Evolutionary conservation across 1,140 invertebrate species (phyloP).

Genomic region (Aphis gossypii): DNA sequence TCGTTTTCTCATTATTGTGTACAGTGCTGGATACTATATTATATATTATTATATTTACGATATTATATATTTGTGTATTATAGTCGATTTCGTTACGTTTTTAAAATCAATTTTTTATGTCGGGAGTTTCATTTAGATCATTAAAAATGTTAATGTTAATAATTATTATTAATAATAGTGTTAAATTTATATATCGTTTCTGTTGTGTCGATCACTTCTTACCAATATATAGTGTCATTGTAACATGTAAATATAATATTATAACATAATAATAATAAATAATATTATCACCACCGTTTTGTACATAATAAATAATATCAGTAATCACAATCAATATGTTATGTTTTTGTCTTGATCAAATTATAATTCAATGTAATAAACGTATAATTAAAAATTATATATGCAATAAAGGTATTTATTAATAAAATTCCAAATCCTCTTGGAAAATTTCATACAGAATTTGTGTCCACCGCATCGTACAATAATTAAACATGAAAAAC

Average conservation of each 20-base stretch:
- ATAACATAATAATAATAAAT: constrained; percentile 13
- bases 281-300: background rate
- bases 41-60: background rate
- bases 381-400: background rate
- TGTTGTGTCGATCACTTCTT: background rate
- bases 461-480: background rate
- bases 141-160: background rate
- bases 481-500: background rate
- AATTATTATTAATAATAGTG: background rate
- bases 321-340: background rate
- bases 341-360: background rate
- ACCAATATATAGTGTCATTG: background rate
- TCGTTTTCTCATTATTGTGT: background rate
- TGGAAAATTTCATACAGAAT: background rate
- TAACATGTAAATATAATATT: background rate
- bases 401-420: background rate
- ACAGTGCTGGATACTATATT: background rate
- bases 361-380: constrained; percentile 20
- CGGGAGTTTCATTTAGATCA: background rate
- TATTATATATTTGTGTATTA: background rate
- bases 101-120: background rate
- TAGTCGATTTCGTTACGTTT: constrained; percentile 3
- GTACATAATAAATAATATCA: background rate
- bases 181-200: background rate
- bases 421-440: background rate